Conservation (phyloP, 2,113 vertebrate species). For the Larimichthys crocea region DNA sequence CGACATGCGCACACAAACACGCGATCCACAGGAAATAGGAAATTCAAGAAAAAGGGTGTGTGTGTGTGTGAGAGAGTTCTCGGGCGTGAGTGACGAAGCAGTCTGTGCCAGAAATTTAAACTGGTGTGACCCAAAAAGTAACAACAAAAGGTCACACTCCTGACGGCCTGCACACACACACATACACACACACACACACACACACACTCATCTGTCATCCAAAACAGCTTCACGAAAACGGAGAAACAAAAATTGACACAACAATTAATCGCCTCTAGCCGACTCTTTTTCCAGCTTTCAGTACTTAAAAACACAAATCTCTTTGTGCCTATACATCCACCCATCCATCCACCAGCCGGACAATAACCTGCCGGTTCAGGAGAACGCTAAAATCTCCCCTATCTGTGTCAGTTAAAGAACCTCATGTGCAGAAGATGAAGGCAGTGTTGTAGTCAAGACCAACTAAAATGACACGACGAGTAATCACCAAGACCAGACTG, state of each 20-base stretch:
- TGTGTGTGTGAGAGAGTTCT: no score
- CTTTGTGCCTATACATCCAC: conserved; percentile 4
- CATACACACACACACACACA: not conserved
- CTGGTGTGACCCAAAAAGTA: conserved; percentile 20
- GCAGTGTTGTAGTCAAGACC: not conserved
- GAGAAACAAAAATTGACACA: no score
- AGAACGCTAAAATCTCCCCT: conserved; percentile 19
- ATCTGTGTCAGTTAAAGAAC: conserved; percentile 33
- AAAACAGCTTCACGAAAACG: not conserved
- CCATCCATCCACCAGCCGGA: conserved; percentile 18
- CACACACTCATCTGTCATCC: not conserved
- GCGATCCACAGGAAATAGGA: not conserved
- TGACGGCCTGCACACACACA: not conserved
- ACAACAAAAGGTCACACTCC: not conserved
- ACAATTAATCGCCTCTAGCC: no score
- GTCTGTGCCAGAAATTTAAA: conserved; percentile 19
- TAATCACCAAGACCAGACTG: no score
- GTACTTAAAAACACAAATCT: conserved; percentile 14
- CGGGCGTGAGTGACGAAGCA: not conserved
- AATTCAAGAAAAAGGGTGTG: not conserved
- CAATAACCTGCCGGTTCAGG: conserved; percentile 20
- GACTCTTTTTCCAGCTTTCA: not conserved
- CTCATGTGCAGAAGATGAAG: conserved; percentile 43
- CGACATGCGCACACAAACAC: not conserved
- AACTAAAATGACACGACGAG: no score